A percentile compares a stretch with the other conserved stretches of the same genome.
Evolutionary conservation across 2,797 vertebrate species (phyloP).

Genomic region (Aulostomus chinensis): DNA sequence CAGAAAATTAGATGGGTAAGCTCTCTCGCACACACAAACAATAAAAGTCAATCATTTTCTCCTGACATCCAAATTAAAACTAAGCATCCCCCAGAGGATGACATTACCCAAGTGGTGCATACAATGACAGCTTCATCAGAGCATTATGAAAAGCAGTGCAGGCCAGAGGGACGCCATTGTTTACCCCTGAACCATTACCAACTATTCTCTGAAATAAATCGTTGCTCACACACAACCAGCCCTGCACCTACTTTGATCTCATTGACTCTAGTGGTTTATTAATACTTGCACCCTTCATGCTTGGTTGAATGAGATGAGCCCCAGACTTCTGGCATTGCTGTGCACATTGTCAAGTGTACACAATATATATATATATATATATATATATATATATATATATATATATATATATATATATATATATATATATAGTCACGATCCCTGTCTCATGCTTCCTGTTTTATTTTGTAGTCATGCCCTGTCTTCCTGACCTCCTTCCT

Average conservation of each 20-base stretch:
- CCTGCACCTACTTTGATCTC: constrained; percentile 5
- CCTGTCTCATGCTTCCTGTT: too few species aligned
- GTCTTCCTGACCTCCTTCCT: too few species aligned
- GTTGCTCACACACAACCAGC: constrained; percentile 48
- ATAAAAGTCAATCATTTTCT: constrained; percentile 72
- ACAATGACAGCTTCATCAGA: constrained; percentile 76
- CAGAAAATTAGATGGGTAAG: constrained; percentile 1
- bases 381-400: too few species aligned
- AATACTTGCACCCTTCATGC: constrained; percentile 72
- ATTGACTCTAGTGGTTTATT: constrained; percentile 69
- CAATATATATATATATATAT: too few species aligned
- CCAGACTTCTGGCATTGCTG: constrained; percentile 55
- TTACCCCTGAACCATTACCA: constrained; percentile 69
- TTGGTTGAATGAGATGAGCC: constrained; percentile 52
- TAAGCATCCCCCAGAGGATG: constrained; percentile 64
- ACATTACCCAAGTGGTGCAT: constrained; percentile 54
- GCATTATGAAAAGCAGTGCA: constrained; percentile 69
- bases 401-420: too few species aligned
- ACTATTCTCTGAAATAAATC: constrained; percentile 64
- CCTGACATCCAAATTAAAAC: constrained; percentile 76
- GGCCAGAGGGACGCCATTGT: constrained; percentile 68
- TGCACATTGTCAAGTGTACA: constrained; percentile 58
- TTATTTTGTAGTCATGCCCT: too few species aligned
- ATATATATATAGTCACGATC: too few species aligned
- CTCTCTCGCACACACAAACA: constrained; percentile 29